These are phyloP conservation scores for Anhinga rufa DNA, from an alignment of 2,113 vertebrate species.

Conservation along the genomic window DNA sequence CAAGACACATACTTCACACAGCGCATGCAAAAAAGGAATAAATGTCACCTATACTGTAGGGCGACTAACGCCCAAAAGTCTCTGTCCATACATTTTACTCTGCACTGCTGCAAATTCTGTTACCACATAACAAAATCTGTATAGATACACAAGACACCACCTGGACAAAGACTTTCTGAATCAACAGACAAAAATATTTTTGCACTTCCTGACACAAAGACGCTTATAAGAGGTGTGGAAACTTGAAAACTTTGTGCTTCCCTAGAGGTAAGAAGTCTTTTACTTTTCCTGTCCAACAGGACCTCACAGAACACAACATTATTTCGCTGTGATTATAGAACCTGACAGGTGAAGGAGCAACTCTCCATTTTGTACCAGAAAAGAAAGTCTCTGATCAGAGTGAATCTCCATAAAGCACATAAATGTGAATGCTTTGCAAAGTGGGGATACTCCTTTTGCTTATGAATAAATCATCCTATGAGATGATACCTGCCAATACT, in stretches of 20 bases:
- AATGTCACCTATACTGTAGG: not conserved
- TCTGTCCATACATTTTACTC: conserved; percentile 1
- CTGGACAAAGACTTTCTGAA: not conserved
- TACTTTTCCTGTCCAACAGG: not conserved
- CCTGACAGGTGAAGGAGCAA: not conserved
- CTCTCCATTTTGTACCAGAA: not conserved
- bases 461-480: not conserved
- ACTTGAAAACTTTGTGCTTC: not conserved
- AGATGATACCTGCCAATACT: not conserved
- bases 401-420: not conserved
- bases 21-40: not conserved
- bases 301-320: not conserved
- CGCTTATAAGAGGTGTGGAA: not conserved
- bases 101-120: not conserved
- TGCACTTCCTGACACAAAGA: not conserved
- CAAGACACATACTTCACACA: not conserved
- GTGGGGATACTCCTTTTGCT: not conserved
- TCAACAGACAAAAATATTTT: not conserved
- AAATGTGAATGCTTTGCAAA: not conserved
- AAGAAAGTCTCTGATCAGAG: not conserved
- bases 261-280: not conserved
- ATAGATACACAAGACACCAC: not conserved
- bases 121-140: not conserved
- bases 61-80: not conserved
- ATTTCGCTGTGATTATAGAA: not conserved